Base-by-base conservation (phyloP, 2,113 vertebrate genomes). In the Mastomys coucha region DNA sequence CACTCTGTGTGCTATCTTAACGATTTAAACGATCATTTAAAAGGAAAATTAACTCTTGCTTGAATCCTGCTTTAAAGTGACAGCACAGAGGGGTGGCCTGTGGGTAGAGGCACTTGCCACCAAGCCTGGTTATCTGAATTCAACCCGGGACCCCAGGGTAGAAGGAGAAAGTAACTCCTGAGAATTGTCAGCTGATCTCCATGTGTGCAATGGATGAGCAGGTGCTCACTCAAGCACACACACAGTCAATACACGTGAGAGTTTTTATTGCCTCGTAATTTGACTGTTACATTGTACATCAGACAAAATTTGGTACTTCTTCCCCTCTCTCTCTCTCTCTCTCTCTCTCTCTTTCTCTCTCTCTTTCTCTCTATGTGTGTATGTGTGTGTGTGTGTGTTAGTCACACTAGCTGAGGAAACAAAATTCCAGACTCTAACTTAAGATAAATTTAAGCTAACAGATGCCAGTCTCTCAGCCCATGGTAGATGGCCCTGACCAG, bases 331-430 rank as follows among this genome's bases (percentile, higher is more conserved):
- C n/a, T 75, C n/a, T 42, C 17, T 75, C n/a, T 73, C 17, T 22
- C 8, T 39, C 72, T 24, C 7, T 24, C 16, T 73, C 36, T 72
- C 31, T 39, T 13, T 73, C 31, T 70, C 31, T 36, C 60, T 63
- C 20, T 31, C 65, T 5, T 2, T 65, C 63, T 26, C 11, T 33
- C 11, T 67, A 28, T 67, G 1, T 36, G 10, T 67, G 17, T 42
- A 3, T 24, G 72, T 56, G 72, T 91, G 94, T 88, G 42, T 92
- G 1, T 36, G 19, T 75, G 72, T 42, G 72, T 60, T 45, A 19
- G 10, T 69, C 89, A 73, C 49, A 93, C 26, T 70, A 75, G 49
- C n/a, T 94, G 36, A 89, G 22, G 82, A 94, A 92, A 94, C 77
- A 80, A 28, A 93, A 87, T 31, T 60, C 67, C 31, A 42, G 24